Percentiles rank a stretch among this genome's conserved stretches.
Conservation (phyloP, 2,797 vertebrate species). For the Danio aesculapii region DNA sequence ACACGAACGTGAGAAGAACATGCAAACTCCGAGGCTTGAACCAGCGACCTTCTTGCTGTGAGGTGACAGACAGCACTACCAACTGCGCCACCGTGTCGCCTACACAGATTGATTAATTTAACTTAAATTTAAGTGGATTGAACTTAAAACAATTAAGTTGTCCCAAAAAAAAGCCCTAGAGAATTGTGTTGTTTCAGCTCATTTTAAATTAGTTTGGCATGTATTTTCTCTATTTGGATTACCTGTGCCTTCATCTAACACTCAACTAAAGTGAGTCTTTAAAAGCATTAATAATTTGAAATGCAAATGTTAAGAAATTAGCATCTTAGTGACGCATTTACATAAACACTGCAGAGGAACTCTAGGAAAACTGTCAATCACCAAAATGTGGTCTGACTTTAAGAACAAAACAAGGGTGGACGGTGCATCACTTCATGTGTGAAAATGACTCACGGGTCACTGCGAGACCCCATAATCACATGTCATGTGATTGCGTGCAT, state of each 20-base stretch:
- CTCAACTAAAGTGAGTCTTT: background rate
- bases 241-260: background rate
- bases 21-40: too few species aligned
- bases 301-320: background rate
- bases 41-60: too few species aligned
- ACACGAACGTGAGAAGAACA: too few species aligned
- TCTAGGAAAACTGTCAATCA: background rate
- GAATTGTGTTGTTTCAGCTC: too few species aligned
- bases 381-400: background rate
- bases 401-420: background rate
- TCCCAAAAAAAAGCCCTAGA: too few species aligned
- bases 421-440: background rate
- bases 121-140: too few species aligned
- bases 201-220: too few species aligned
- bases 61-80: too few species aligned
- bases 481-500: background rate
- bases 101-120: too few species aligned
- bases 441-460: slow-evolving; percentile 5
- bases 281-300: background rate
- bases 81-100: too few species aligned
- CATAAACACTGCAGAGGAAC: background rate
- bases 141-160: too few species aligned
- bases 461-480: background rate
- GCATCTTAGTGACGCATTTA: background rate
- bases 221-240: background rate